Evolutionary conservation across 2,797 vertebrate species (phyloP), one percentile per base, ranked within the genome.

Genomic region (Otolemur crassicaudatus): DNA sequence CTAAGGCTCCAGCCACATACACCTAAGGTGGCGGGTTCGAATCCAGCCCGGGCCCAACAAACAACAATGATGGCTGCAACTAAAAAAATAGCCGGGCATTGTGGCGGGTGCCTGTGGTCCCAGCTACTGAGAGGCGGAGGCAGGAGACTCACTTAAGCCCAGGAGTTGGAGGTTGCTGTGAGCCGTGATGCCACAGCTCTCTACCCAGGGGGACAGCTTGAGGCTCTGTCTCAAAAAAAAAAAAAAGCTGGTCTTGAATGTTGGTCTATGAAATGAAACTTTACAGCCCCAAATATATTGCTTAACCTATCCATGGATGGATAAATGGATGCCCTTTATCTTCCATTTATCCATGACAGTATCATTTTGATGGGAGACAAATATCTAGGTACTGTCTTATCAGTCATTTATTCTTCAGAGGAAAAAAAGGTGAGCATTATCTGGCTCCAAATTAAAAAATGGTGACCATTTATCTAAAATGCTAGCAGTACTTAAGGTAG

Each of bases 381-480:
- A n/a, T n/a, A 31, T 69, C n/a, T 90, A 27, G 56, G 25, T 58
- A 49, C 65, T 88, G 22, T 23, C 22, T 46, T 88, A 16, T 67
- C 29, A 72, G 16, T 67, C 23, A 63, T 63, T 61, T 90, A 53
- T 69, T 85, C 22, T 67, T 49, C 40, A 82, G 5, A 23, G 73
- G 40, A 69, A 67, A 77, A 53, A 79, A 31, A 34, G 58, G 34
- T 79, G 23, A 83, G 31, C 2, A 56, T 31, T 12, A 65, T 70
- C 37, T 76, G n/a, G 43, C 16, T 86, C 81, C 91, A 76, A 37
- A 53, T 58, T 73, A 1, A 19, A 80, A 90, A 76, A 75, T 60
- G 65, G 40, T 37, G 37, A 23, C 60, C 56, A 40, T 84, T 94
- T 93, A 69, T 90, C 81, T 84, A 58, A 91, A 95, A 70, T 75